phyloP scores from a whole-genome alignment of 2,113 vertebrate genomes.

The Rhinoderma darwinii region DNA sequence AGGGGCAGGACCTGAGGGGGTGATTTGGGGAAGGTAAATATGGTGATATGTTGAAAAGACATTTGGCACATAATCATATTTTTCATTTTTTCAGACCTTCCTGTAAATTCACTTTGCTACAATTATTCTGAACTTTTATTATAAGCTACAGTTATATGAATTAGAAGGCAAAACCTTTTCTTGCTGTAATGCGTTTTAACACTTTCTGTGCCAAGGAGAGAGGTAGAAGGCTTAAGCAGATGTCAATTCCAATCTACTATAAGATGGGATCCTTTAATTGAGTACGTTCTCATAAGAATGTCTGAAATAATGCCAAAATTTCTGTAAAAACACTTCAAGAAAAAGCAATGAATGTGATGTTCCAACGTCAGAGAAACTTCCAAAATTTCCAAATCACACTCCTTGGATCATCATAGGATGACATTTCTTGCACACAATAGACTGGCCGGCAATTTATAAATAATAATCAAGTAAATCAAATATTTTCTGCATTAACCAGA shows the following conservation, averaged over 20 bases:
- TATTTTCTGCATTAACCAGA: neutral
- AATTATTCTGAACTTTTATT: slow-evolving; percentile 34
- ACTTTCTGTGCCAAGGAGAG: neutral
- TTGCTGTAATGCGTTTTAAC: slow-evolving; percentile 24
- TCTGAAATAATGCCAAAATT: slow-evolving; percentile 12
- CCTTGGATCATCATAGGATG: slow-evolving; percentile 18
- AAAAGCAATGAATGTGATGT: slow-evolving; percentile 27
- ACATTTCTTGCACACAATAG: slow-evolving; percentile 15
- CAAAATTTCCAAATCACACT: slow-evolving; percentile 34
- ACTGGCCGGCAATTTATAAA: slow-evolving; percentile 4
- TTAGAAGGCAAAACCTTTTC: neutral
- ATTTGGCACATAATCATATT: slow-evolving; percentile 37
- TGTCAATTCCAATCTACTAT: slow-evolving; percentile 10
- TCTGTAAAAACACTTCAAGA: slow-evolving; percentile 31
- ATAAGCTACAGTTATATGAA: slow-evolving; percentile 23
- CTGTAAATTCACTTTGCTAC: slow-evolving; percentile 53
- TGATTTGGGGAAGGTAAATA: slow-evolving; percentile 46
- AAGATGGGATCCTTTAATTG: slow-evolving; percentile 15
- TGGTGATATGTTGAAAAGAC: slow-evolving; percentile 43
- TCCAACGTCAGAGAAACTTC: slow-evolving; percentile 18
- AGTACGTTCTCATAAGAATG: slow-evolving; percentile 26
- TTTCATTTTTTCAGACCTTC: slow-evolving; percentile 39
- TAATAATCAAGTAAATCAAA: slow-evolving; percentile 12
- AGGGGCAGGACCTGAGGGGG: slow-evolving; percentile 43
- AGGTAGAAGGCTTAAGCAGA: slow-evolving; percentile 27